Evolutionary conservation across 2,888 invertebrate genomes (phyloP).

Genomic region (Thymelicus acteon): DNA sequence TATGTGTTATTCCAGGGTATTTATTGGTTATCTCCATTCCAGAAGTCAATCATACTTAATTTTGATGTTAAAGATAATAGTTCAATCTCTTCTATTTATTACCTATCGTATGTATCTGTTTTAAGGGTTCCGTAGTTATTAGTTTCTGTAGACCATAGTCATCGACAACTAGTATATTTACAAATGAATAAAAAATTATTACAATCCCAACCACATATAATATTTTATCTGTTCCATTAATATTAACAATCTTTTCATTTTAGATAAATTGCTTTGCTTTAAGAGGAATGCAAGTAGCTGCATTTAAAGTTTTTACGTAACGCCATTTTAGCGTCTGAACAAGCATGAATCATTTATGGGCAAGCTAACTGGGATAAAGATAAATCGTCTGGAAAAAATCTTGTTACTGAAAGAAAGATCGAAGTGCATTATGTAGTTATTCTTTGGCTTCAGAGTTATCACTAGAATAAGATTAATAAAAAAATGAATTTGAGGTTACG

Average conservation of each 20-base stretch:
- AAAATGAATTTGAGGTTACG: too few relatives aligned
- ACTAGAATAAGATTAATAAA: not conserved
- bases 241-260: constrained; percentile 7
- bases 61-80: too few relatives aligned
- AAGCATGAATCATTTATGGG: constrained; percentile 64
- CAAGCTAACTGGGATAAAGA: constrained; percentile 54
- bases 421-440: not conserved
- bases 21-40: too few relatives aligned
- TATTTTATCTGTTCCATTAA: not conserved
- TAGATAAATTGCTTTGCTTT: constrained; percentile 11
- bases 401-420: constrained; percentile 12
- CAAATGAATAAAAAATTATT: not conserved
- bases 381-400: constrained; percentile 37
- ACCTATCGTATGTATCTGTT: too few relatives aligned
- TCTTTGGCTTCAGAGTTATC: not conserved
- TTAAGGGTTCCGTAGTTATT: too few relatives aligned
- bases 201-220: not conserved
- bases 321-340: constrained; percentile 42
- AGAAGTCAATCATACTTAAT: too few relatives aligned
- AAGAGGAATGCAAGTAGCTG: constrained; percentile 21
- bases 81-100: too few relatives aligned
- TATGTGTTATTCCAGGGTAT: too few relatives aligned
- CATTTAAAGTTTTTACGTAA: constrained; percentile 23
- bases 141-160: too few relatives aligned
- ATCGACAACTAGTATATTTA: too few relatives aligned